Evolutionary conservation across 2,888 invertebrate genomes (phyloP).

Genomic region (Trichogramma dendrolimi): DNA sequence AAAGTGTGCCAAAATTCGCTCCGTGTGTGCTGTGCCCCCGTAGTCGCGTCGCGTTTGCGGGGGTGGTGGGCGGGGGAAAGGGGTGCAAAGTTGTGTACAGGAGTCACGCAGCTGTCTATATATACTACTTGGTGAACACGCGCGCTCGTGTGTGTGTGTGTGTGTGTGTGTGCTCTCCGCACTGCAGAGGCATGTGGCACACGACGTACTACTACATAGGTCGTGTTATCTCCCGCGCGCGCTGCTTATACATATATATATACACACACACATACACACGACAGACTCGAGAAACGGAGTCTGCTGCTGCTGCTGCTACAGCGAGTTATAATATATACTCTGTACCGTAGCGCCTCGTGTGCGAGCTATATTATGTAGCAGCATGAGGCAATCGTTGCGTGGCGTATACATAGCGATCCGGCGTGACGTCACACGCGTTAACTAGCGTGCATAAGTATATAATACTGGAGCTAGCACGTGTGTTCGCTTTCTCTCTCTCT

Average conservation of each 20-base stretch:
- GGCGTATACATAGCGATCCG: not conserved
- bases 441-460: too few relatives aligned
- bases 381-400: not conserved
- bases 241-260: too few relatives aligned
- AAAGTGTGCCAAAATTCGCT: constrained; percentile 28
- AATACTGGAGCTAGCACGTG: too few relatives aligned
- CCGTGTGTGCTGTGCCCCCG: constrained; percentile 47
- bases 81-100: not conserved
- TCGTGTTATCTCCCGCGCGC: not conserved
- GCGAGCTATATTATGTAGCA: not conserved
- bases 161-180: not conserved
- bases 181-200: not conserved
- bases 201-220: not conserved
- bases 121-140: not conserved
- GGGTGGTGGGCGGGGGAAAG: not conserved
- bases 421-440: not conserved
- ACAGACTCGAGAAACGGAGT: too few relatives aligned
- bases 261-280: too few relatives aligned
- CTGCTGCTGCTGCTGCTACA: too few relatives aligned
- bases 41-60: constrained; percentile 36
- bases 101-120: too few relatives aligned
- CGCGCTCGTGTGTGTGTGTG: not conserved
- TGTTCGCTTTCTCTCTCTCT: constrained; percentile 6
- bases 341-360: not conserved
- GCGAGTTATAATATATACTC: not conserved